phyloP scores from a whole-genome alignment of 2,797 vertebrate species.

The Momotus momota region DNA sequence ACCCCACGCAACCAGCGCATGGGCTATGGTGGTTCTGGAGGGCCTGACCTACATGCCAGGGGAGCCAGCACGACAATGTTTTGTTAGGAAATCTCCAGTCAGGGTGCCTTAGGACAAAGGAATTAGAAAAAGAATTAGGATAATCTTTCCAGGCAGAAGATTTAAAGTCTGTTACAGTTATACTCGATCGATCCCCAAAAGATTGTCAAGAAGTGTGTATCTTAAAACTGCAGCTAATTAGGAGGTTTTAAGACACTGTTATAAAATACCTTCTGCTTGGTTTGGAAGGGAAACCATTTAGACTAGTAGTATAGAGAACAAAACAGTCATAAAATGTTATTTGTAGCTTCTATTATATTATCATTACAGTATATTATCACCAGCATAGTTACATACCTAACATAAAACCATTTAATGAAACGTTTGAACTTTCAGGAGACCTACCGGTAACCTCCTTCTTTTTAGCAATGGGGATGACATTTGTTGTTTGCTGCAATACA shows the following conservation, averaged over 20 bases:
- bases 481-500: slow-evolving; percentile 25
- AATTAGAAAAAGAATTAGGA: slow-evolving; percentile 68
- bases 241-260: slow-evolving; percentile 64
- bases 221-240: slow-evolving; percentile 70
- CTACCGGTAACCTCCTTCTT: slow-evolving; percentile 29
- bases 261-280: slow-evolving; percentile 54
- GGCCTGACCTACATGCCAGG: slow-evolving; percentile 7
- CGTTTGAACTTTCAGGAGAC: slow-evolving; percentile 58
- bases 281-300: slow-evolving; percentile 50
- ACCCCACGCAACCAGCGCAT: not conserved
- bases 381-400: slow-evolving; percentile 40
- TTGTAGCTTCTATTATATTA: slow-evolving; percentile 70
- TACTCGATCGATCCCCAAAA: slow-evolving; percentile 53
- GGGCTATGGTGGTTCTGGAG: not conserved
- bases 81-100: slow-evolving; percentile 41
- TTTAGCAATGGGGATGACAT: slow-evolving; percentile 9
- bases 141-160: slow-evolving; percentile 68
- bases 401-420: slow-evolving; percentile 66
- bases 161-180: slow-evolving; percentile 67
- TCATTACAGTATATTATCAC: slow-evolving; percentile 62
- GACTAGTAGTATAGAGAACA: slow-evolving; percentile 8
- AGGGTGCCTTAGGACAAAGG: slow-evolving; percentile 23
- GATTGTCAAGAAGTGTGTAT: slow-evolving; percentile 65
- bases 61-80: not conserved
- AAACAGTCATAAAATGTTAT: slow-evolving; percentile 46